phyloP scores from a whole-genome alignment of 2,797 vertebrate genomes.

The Gallinago solitaria region DNA sequence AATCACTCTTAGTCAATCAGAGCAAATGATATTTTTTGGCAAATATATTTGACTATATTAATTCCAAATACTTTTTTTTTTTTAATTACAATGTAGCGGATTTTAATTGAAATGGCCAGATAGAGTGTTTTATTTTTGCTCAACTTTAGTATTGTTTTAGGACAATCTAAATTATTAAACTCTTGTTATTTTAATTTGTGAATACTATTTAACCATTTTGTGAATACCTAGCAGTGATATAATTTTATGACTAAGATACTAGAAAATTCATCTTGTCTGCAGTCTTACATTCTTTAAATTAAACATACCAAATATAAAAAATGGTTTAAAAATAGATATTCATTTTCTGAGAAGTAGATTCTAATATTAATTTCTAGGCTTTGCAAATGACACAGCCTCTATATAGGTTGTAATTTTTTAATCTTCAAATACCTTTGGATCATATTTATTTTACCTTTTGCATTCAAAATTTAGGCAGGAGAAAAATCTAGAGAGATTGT shows the following conservation, averaged over 20 bases:
- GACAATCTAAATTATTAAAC: not conserved
- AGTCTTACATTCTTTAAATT: not conserved
- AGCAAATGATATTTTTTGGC: not conserved
- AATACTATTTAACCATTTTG: slow-evolving; percentile 25
- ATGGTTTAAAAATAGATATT: not conserved
- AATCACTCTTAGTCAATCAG: slow-evolving; percentile 18
- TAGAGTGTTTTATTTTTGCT: slow-evolving; percentile 42
- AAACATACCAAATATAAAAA: slow-evolving; percentile 15
- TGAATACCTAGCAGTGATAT: not conserved
- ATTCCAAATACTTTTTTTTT: slow-evolving; percentile 5
- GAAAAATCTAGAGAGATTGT: not conserved
- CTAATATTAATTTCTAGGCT: slow-evolving; percentile 19
- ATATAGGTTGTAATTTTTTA: not conserved
- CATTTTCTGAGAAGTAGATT: not conserved
- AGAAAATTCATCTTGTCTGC: slow-evolving; percentile 8
- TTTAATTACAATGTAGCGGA: not conserved
- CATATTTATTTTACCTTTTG: not conserved
- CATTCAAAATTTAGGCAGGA: not conserved
- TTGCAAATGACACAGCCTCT: not conserved
- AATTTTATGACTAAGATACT: slow-evolving; percentile 33
- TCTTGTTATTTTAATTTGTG: slow-evolving; percentile 47
- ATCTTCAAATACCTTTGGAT: not conserved
- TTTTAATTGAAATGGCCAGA: slow-evolving; percentile 42
- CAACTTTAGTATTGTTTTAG: slow-evolving; percentile 14
- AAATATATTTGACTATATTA: slow-evolving; percentile 12